Percentiles rank a stretch among this genome's conserved stretches.
Conservation (phyloP, 2,888 invertebrate genomes). For the Empis stercorea region DNA sequence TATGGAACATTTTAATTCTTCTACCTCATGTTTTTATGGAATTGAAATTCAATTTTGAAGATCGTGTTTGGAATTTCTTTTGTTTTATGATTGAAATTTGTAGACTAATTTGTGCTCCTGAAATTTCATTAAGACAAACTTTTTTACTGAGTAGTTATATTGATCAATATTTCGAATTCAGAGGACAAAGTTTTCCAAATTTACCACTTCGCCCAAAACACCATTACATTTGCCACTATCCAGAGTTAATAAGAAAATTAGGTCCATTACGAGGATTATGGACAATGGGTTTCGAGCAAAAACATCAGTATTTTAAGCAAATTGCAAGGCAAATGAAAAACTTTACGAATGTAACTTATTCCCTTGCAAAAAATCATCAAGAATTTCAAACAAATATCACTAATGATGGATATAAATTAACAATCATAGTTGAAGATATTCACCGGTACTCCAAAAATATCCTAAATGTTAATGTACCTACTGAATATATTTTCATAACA, state of each 20-base stretch:
- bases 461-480: neutral
- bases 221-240: slow-evolving; percentile 10
- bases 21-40: too few species aligned
- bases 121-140: neutral
- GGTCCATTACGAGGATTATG: slow-evolving; percentile 9
- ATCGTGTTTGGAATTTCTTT: neutral
- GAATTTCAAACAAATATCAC: neutral
- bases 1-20: too few species aligned
- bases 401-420: neutral
- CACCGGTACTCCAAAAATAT: neutral
- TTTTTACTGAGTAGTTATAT: slow-evolving; percentile 1
- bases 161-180: slow-evolving; percentile 3
- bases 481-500: neutral
- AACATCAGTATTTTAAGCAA: slow-evolving; percentile 18
- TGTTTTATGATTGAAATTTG: neutral
- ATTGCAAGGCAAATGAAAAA: slow-evolving; percentile 11
- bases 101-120: neutral
- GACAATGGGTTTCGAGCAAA: slow-evolving; percentile 17
- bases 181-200: slow-evolving; percentile 8
- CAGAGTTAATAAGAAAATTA: slow-evolving; percentile 8
- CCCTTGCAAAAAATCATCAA: neutral
- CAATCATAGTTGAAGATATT: neutral
- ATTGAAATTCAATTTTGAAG: too few species aligned
- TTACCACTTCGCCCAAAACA: slow-evolving; percentile 9
- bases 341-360: slow-evolving; percentile 10